A percentile compares a stretch with the other conserved stretches of the same genome.
Conservation (phyloP, 2,888 invertebrate genomes). For the Cryptophagus acutangulus region DNA sequence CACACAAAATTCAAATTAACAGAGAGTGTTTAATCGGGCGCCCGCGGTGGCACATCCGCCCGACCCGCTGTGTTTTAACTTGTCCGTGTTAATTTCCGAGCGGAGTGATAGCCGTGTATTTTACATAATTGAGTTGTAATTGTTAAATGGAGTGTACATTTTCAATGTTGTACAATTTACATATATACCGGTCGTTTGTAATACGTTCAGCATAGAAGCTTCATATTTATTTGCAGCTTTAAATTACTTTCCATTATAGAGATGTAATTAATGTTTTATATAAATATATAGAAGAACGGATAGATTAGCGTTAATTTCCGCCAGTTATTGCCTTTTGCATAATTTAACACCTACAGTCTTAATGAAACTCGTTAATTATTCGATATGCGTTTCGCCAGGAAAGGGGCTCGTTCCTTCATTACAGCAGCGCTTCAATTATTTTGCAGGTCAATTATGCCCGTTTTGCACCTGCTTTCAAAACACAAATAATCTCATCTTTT, state of each 20-base stretch:
- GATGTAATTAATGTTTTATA: slow-evolving; percentile 31
- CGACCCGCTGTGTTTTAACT: slow-evolving; percentile 44
- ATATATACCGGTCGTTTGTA: slow-evolving; percentile 41
- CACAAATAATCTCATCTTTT: too few species aligned
- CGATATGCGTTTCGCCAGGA: too few species aligned
- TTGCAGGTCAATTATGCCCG: too few species aligned
- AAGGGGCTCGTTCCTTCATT: too few species aligned
- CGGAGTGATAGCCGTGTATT: slow-evolving; percentile 44
- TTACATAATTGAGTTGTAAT: slow-evolving; percentile 50
- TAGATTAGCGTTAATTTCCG: too few species aligned
- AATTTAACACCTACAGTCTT: too few species aligned
- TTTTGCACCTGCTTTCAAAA: too few species aligned
- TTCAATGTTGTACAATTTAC: slow-evolving; percentile 46
- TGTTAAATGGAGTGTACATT: slow-evolving; percentile 48
- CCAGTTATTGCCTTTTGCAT: too few species aligned
- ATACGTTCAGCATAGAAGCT: slow-evolving; percentile 6
- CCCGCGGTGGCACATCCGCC: slow-evolving; percentile 35
- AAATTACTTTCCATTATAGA: slow-evolving; percentile 36
- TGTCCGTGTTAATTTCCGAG: slow-evolving; percentile 49
- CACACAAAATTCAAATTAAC: slow-evolving; percentile 46
- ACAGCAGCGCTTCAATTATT: too few species aligned
- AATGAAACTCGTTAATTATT: too few species aligned
- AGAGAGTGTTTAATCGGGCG: slow-evolving; percentile 37
- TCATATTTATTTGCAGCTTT: slow-evolving; percentile 32
- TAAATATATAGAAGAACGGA: too few species aligned